Percentiles rank a stretch among this genome's conserved stretches.
phyloP scores from a whole-genome alignment of 2,797 vertebrate species.

The Pyrocephalus nanus region DNA sequence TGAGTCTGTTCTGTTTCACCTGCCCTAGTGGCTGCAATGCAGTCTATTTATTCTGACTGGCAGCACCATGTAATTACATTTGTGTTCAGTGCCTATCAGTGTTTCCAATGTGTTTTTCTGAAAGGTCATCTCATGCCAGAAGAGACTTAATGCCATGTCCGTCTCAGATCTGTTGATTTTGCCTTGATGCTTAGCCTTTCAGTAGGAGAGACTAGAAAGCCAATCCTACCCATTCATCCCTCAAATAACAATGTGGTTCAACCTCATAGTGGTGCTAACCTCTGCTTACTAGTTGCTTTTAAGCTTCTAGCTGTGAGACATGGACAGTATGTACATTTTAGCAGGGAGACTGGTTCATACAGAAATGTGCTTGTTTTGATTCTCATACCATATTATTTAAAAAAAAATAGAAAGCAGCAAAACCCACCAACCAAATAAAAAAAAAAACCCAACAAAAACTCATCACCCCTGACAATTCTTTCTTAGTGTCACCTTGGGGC shows the following conservation, averaged over 20 bases:
- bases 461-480: not conserved
- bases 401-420: not conserved
- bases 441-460: fast-evolving
- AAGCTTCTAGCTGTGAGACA: not conserved
- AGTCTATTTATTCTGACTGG: slow-evolving; percentile 58
- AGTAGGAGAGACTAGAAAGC: not conserved
- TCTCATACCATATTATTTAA: not conserved
- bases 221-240: not conserved
- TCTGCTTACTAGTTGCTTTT: not conserved
- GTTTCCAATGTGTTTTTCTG: not conserved
- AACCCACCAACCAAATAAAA: not conserved
- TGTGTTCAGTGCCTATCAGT: slow-evolving; percentile 54
- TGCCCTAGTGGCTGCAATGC: not conserved
- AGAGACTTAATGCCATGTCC: not conserved
- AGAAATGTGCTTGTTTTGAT: not conserved
- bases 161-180: slow-evolving; percentile 2
- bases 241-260: not conserved
- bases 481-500: not conserved
- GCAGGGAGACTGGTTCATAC: not conserved
- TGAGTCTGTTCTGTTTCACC: slow-evolving; percentile 4
- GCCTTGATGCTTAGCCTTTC: not conserved
- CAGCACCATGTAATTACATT: slow-evolving; percentile 65
- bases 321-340: not conserved
- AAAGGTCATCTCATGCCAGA: slow-evolving; percentile 62
- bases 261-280: not conserved